Base-by-base conservation (phyloP, 2,113 vertebrate genomes). In the Phyllostomus hastatus region DNA sequence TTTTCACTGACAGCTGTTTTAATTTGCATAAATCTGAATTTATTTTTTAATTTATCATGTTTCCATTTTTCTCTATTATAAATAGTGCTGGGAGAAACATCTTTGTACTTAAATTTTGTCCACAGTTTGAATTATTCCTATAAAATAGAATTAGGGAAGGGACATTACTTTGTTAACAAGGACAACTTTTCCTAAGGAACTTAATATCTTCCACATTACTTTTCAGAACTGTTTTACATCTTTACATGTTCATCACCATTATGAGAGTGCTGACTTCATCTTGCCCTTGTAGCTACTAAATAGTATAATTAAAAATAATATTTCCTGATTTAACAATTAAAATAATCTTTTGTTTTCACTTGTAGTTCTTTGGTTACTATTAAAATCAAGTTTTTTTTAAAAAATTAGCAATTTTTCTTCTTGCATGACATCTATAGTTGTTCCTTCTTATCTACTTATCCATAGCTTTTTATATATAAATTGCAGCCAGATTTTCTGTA, bases 21-120 rank as follows among this genome's bases (percentile, higher is more conserved):
- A 69, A 85, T 92, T 85, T 92, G 79, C 22, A 38, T 82, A 59
- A 94, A 33, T 89, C 28, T 80, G 38, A 84, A 82, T 10, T 11
- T 85, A 46, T n/a, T 46, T 94, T 92, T 52, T 19, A 81, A 92
- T 78, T 69, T 48, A 85, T 70, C 35, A 88, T 95, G 33, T 59
- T 94, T 72, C 57, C 41, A 50, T 76, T 81, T 92, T 48, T 90
- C 72, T 20, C 24, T 41, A 26, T 70, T 94, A 66, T 82, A 83
- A 82, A 78, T 59, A 67, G 28, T 38, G 5, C 28, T 41, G 4
- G 38, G 10, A 89, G 66, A 94, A 66, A 69, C 22, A 46, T n/a
- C 54, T 67, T 82, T 66, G 10, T 82, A 16, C 50, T 26, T 24
- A 50, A 17, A 76, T 76, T 59, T 73, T 90, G 80, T 78, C 33